These are phyloP conservation scores for Leptopilina boulardi DNA, from an alignment of 1,140 invertebrate genomes.

Conservation along the genomic window DNA sequence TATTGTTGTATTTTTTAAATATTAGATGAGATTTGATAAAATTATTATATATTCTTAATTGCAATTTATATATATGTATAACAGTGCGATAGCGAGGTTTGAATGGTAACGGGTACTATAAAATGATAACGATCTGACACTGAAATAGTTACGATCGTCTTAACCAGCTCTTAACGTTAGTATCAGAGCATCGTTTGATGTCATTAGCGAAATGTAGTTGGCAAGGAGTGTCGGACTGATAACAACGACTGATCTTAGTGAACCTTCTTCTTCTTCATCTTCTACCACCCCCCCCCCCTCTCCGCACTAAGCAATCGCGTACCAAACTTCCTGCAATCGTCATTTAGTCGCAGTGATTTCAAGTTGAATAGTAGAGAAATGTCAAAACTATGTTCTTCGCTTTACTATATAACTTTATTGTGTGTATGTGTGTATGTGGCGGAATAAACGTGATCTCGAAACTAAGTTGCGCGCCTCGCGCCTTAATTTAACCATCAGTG, in stretches of 20 bases:
- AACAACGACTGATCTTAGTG: conserved; percentile 12
- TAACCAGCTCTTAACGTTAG: conserved; percentile 10
- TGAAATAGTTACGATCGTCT: conserved; percentile 26
- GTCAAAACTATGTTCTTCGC: background rate
- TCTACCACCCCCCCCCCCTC: no score
- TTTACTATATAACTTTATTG: conserved; percentile 34
- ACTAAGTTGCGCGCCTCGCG: background rate
- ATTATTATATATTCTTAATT: no score
- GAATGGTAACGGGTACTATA: background rate
- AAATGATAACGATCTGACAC: conserved; percentile 17
- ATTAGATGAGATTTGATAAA: no score
- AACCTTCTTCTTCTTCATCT: background rate
- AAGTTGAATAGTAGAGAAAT: background rate
- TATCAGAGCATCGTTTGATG: background rate
- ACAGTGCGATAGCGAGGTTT: background rate
- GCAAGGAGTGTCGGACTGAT: background rate
- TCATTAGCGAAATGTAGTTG: conserved; percentile 28
- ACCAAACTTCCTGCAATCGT: conserved; percentile 24
- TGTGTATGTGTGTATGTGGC: no score
- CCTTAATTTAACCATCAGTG: no score
- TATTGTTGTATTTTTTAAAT: no score
- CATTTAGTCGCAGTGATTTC: conserved; percentile 1
- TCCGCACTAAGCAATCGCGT: background rate
- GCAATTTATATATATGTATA: no score
- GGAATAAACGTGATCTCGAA: background rate